These are phyloP conservation scores for Brachynemurus nebulosus DNA, from an alignment of 2,888 invertebrate species.

Conservation along the genomic window DNA sequence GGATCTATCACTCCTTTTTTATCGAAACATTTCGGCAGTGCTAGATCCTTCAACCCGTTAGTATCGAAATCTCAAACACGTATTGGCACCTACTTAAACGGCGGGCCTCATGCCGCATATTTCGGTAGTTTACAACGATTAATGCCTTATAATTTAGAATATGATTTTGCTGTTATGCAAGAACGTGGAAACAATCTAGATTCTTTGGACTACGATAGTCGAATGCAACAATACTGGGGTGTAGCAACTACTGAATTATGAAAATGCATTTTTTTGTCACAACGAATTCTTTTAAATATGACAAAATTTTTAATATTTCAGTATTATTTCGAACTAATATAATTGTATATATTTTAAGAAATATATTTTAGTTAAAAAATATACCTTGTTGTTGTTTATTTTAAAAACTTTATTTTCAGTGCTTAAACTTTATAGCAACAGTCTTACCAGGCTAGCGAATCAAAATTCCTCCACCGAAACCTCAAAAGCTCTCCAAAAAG, in stretches of 20 bases:
- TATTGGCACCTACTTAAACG: constrained; percentile 43
- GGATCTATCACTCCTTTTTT: constrained; percentile 39
- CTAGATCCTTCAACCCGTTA: constrained; percentile 58
- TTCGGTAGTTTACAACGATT: constrained; percentile 72
- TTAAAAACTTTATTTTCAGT: neutral
- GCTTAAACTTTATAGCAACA: too few relatives aligned
- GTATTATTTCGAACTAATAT: neutral
- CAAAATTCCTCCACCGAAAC: too few relatives aligned
- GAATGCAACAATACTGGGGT: constrained; percentile 86
- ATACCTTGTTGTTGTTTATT: neutral
- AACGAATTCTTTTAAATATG: neutral
- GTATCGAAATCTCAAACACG: constrained; percentile 42
- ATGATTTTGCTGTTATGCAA: constrained; percentile 71
- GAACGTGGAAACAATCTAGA: constrained; percentile 58
- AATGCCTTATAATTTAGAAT: constrained; percentile 73
- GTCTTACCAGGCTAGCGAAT: too few relatives aligned
- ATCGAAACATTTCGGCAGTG: constrained; percentile 66
- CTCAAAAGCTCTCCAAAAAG: too few relatives aligned
- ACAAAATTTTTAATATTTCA: neutral
- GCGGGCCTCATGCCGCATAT: constrained; percentile 76
- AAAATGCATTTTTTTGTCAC: constrained; percentile 19
- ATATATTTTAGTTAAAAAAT: too few relatives aligned
- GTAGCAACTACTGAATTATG: constrained; percentile 76
- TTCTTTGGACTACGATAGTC: constrained; percentile 63
- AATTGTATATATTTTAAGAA: neutral